Evolutionary conservation across 2,113 vertebrate species (phyloP).

Genomic region (Coreoperca whiteheadi): DNA sequence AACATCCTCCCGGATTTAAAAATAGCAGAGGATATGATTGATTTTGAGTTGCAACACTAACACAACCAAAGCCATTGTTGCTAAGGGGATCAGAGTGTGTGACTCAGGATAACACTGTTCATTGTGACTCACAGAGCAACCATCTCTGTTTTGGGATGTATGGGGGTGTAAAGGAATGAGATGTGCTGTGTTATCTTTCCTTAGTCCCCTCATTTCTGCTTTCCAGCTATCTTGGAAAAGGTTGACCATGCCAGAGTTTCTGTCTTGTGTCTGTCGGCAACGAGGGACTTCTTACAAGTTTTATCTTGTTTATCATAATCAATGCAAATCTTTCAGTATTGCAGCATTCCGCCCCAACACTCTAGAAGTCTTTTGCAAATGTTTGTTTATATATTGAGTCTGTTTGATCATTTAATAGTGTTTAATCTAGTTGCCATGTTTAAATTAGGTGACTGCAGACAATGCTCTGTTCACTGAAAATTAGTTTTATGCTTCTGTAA

Average conservation of each 20-base stretch:
- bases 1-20: conserved; percentile 51
- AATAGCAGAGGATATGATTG: conserved; percentile 68
- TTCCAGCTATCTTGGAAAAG: conserved; percentile 16
- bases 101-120: conserved; percentile 59
- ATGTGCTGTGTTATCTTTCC: conserved; percentile 46
- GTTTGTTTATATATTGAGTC: conserved; percentile 5
- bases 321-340: conserved; percentile 1
- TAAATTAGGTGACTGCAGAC: conserved; percentile 10
- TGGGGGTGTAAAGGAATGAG: conserved; percentile 47
- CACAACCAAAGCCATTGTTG: conserved; percentile 52
- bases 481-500: conserved; percentile 9
- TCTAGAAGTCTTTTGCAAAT: neutral
- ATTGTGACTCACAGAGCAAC: conserved; percentile 54
- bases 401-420: neutral
- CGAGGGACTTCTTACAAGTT: neutral
- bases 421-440: conserved; percentile 4
- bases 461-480: conserved; percentile 12
- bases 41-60: conserved; percentile 66
- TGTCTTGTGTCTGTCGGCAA: neutral
- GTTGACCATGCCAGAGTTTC: neutral
- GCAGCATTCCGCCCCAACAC: neutral
- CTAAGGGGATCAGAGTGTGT: conserved; percentile 48
- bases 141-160: conserved; percentile 62
- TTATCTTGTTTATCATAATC: neutral
- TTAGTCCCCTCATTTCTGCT: neutral